A percentile compares a stretch with the other conserved stretches of the same genome.
phyloP scores from a whole-genome alignment of 2,113 vertebrate genomes.

The Podarcis muralis region DNA sequence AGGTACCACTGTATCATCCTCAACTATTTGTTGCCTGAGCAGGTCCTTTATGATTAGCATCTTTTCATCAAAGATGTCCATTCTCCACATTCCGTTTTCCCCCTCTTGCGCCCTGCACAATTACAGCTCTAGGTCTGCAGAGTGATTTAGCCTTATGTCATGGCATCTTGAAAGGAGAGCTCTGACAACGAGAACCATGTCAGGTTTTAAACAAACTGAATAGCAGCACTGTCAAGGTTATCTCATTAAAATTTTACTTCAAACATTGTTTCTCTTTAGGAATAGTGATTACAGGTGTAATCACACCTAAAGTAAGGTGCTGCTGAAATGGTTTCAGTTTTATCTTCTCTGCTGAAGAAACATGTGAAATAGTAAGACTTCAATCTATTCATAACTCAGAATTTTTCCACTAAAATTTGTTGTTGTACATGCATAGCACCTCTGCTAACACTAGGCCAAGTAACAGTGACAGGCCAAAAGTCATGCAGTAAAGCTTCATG shows the following conservation, averaged over 20 bases:
- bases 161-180: neutral
- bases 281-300: too few species aligned
- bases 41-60: neutral
- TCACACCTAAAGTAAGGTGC: neutral
- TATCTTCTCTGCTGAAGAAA: neutral
- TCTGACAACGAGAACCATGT: too few species aligned
- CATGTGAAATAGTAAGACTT: neutral
- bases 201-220: neutral
- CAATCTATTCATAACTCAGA: neutral
- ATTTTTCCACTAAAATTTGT: neutral
- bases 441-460: neutral
- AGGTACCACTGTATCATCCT: too few species aligned
- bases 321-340: neutral
- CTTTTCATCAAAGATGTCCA: too few species aligned
- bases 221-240: neutral
- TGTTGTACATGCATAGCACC: neutral
- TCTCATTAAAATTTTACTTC: neutral
- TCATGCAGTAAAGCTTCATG: neutral
- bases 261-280: neutral
- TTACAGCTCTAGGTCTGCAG: neutral
- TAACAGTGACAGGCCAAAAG: neutral
- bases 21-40: neutral
- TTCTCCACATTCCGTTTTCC: neutral
- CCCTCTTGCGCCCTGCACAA: neutral
- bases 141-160: neutral